Evolutionary conservation across 2,888 invertebrate genomes (phyloP).

Genomic region (Kuschelorhynchus macadamiae): DNA sequence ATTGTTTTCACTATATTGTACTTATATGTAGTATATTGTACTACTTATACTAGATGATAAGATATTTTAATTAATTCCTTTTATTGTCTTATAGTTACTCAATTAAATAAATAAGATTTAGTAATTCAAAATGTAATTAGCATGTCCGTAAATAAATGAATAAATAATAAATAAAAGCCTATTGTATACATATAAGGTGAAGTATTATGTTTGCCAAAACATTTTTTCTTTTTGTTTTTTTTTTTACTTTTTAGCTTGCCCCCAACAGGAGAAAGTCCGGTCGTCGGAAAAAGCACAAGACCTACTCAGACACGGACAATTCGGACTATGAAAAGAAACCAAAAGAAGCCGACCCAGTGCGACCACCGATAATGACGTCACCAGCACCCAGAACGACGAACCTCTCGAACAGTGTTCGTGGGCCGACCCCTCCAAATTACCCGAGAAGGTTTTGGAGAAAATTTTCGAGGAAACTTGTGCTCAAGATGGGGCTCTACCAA

Average conservation of each 20-base stretch:
- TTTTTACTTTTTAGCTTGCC: slow-evolving; percentile 61
- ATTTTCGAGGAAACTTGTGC: slow-evolving; percentile 81
- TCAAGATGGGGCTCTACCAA: slow-evolving; percentile 82
- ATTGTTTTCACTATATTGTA: too few species aligned
- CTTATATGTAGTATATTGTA: too few species aligned
- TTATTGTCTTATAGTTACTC: too few species aligned
- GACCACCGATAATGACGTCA: slow-evolving; percentile 59
- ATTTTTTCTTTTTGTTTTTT: too few species aligned
- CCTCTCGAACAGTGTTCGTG: slow-evolving; percentile 73
- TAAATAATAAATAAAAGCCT: too few species aligned
- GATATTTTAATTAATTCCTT: too few species aligned
- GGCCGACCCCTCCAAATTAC: slow-evolving; percentile 68
- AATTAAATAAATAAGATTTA: too few species aligned
- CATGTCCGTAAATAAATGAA: too few species aligned
- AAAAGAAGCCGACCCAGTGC: slow-evolving; percentile 52
- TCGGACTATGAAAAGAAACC: slow-evolving; percentile 69
- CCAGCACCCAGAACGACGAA: slow-evolving; percentile 62
- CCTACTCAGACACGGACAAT: slow-evolving; percentile 70
- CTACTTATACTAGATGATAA: too few species aligned
- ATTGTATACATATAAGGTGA: too few species aligned
- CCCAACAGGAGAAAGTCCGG: slow-evolving; percentile 67
- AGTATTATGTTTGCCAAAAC: too few species aligned
- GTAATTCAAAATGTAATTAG: too few species aligned
- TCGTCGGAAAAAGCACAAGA: slow-evolving; percentile 67
- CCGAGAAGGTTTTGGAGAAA: slow-evolving; percentile 72